Evolutionary conservation across 2,797 vertebrate species (phyloP).

Genomic region (Rhinogobio ventralis): DNA sequence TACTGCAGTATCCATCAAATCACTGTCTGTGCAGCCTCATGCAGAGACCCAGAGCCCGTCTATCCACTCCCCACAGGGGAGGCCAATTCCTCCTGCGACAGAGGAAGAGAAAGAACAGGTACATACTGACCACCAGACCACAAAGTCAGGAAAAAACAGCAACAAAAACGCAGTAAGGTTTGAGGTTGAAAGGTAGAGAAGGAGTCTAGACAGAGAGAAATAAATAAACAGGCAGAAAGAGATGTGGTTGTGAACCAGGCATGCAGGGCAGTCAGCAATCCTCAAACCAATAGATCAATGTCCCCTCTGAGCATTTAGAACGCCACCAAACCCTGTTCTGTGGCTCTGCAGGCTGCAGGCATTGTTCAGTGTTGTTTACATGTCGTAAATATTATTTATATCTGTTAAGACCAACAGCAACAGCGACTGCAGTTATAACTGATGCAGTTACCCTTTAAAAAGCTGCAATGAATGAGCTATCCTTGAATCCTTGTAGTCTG

Average conservation of each 20-base stretch:
- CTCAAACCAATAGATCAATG: slow-evolving; percentile 38
- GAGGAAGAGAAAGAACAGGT: not conserved
- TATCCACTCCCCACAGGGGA: slow-evolving; percentile 31
- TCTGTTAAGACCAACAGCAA: slow-evolving; percentile 2
- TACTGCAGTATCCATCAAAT: slow-evolving; percentile 46
- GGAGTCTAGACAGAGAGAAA: slow-evolving; percentile 28
- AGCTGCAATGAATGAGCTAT: not conserved
- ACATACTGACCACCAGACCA: slow-evolving; percentile 11
- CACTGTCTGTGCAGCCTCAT: slow-evolving; percentile 27
- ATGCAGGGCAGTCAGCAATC: slow-evolving; percentile 1
- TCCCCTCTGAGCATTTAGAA: slow-evolving; percentile 14
- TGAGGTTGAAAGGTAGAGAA: slow-evolving; percentile 1
- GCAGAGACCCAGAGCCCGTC: slow-evolving; percentile 30
- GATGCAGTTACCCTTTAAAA: slow-evolving; percentile 32
- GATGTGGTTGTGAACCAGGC: slow-evolving; percentile 16
- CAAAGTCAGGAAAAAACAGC: not conserved
- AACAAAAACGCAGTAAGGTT: not conserved
- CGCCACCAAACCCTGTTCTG: not conserved
- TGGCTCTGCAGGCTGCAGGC: not conserved
- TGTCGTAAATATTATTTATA: slow-evolving; percentile 29
- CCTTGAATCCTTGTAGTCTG: slow-evolving; percentile 5
- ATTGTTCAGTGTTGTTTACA: slow-evolving; percentile 14
- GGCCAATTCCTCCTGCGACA: not conserved
- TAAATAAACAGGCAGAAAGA: slow-evolving; percentile 35
- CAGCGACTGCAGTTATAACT: slow-evolving; percentile 14